Conservation (phyloP, 1,140 invertebrate genomes). For the Sarcophaga peregrina region DNA sequence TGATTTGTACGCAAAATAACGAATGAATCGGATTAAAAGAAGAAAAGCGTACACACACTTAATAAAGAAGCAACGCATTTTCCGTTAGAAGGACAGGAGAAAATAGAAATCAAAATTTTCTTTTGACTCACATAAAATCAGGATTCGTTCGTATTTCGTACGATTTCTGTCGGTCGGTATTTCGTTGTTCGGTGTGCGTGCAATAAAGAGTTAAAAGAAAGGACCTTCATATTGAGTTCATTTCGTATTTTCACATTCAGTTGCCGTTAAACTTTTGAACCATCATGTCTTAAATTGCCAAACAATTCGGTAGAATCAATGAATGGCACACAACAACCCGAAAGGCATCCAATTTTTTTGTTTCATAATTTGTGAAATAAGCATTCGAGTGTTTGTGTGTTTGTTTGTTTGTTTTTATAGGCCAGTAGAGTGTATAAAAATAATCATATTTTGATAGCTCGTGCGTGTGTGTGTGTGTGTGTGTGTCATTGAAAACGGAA, state of each 20-base stretch:
- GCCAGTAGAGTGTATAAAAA: neutral
- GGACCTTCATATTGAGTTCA: constrained; percentile 24
- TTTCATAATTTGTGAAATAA: too few species aligned
- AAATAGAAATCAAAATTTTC: neutral
- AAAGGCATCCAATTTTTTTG: too few species aligned
- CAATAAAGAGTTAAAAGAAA: constrained; percentile 20
- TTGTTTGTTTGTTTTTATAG: neutral
- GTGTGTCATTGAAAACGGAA: neutral
- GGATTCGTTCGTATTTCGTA: neutral
- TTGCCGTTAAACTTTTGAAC: constrained; percentile 11
- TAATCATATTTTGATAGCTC: neutral
- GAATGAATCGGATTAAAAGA: neutral
- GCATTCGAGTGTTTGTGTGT: neutral
- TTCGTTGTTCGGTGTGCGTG: neutral
- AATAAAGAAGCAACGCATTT: neutral
- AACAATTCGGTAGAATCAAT: neutral
- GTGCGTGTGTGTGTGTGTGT: neutral
- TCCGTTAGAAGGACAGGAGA: neutral
- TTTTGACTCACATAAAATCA: neutral
- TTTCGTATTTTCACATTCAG: constrained; percentile 10
- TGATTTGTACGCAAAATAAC: constrained; percentile 55
- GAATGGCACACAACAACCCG: neutral
- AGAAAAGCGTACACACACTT: neutral
- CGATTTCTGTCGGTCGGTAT: neutral
- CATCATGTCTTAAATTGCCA: constrained; percentile 4